Conservation (phyloP, 1,140 invertebrate species). For the Campoletis sonorensis region DNA sequence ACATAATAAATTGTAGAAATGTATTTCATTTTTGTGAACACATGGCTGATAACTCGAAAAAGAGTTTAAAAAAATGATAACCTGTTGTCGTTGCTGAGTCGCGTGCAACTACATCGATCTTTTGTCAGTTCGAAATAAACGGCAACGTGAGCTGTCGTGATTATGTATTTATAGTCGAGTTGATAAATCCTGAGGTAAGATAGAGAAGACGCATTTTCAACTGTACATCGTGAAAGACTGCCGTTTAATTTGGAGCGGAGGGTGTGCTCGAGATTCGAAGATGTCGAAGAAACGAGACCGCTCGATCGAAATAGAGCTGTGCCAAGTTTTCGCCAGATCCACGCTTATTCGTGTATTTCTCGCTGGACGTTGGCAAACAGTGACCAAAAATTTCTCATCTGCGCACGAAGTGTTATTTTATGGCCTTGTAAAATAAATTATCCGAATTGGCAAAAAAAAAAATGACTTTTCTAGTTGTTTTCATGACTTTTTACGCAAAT, state of each 20-base stretch:
- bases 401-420: not conserved
- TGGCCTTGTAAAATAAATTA: not conserved
- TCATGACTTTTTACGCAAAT: too few relatives aligned
- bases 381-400: not conserved
- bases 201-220: conserved; percentile 4
- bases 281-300: conserved; percentile 25
- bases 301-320: conserved; percentile 23
- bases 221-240: conserved; percentile 27
- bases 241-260: conserved; percentile 15
- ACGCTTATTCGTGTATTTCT: not conserved
- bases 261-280: not conserved
- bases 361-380: not conserved
- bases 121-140: not conserved
- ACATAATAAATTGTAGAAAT: too few relatives aligned
- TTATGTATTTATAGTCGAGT: conserved; percentile 6
- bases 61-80: not conserved
- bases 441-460: not conserved
- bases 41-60: not conserved
- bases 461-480: too few relatives aligned
- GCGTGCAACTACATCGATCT: not conserved
- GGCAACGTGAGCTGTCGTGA: not conserved
- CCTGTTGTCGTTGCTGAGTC: not conserved
- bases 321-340: not conserved
- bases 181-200: not conserved
- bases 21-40: too few relatives aligned